Conservation (phyloP, 2,797 vertebrate species). For the Sandelia bainsii region DNA sequence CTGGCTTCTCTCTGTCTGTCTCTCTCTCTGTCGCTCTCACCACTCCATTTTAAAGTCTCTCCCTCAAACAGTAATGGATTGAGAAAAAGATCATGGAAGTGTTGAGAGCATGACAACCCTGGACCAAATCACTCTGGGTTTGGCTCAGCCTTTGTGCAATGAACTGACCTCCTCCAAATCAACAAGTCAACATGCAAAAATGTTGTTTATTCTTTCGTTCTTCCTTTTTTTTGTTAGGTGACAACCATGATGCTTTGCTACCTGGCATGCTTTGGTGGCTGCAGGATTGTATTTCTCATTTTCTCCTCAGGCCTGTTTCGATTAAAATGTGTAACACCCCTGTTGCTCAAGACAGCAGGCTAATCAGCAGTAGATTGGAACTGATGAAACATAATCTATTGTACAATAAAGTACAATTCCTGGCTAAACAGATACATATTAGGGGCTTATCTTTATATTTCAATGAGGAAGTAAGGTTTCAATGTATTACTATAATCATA, state of each 20-base stretch:
- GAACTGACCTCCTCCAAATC: constrained; percentile 79
- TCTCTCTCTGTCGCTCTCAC: constrained; percentile 66
- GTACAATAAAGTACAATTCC: constrained; percentile 50
- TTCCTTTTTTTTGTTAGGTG: constrained; percentile 39
- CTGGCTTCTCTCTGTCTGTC: constrained; percentile 66
- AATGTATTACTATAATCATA: constrained; percentile 23
- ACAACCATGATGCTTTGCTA: constrained; percentile 76
- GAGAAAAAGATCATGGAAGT: constrained; percentile 77
- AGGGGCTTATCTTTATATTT: constrained; percentile 37
- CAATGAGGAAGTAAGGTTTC: constrained; percentile 41
- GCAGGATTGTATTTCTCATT: constrained; percentile 60
- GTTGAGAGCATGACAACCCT: constrained; percentile 73
- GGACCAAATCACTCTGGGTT: constrained; percentile 66
- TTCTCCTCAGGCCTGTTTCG: constrained; percentile 55
- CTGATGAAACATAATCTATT: constrained; percentile 24
- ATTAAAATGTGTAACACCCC: constrained; percentile 75
- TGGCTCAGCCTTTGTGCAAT: constrained; percentile 85
- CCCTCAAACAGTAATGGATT: constrained; percentile 72
- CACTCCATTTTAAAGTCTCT: constrained; percentile 77
- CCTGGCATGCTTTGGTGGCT: constrained; percentile 79
- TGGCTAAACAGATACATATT: constrained; percentile 36
- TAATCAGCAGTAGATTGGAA: constrained; percentile 56
- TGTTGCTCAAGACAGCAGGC: constrained; percentile 82
- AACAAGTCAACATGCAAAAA: constrained; percentile 82
- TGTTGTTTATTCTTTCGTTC: constrained; percentile 13